Evolutionary conservation across 2,113 vertebrate species (phyloP), one percentile per base, ranked within the genome.

Genomic region (Danionella cerebrum): DNA sequence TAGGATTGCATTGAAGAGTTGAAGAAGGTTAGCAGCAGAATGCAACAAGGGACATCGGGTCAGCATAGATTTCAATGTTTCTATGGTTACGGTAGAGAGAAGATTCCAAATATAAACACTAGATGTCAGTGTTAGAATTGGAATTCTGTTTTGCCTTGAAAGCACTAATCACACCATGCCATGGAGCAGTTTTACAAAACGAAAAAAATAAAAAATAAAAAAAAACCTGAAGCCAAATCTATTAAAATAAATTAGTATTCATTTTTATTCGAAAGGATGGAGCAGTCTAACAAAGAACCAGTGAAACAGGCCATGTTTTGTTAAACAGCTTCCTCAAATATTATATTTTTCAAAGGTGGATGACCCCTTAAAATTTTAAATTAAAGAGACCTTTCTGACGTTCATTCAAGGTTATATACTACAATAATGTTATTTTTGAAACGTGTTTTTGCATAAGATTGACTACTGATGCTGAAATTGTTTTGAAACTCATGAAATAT

Each of bases 41-140:
- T 5, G 18, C 29, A 14, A 6, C 24, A 29, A 42, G 14, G 31
- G 31, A 38, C 13, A 51, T 50, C 57, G 31, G 19, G 27, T 59
- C 16, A 41, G 78, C 84, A 80, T 70, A 87, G 88, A 87, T 88
- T 85, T 84, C 88, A 87, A 82, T 74, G 57, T 71, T 75, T 60
- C 52, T 67, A 69, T 71, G 54, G 70, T 71, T 55, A 70, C 66
- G n/a, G 5, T 60, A 5, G 48, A 53, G 62, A 16, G 21, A 18
- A 57, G 67, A 75, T 72, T 57, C 65, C 33, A 21, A 38, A 22
- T 21, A 12, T n/a, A 51, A 73, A 57, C 80, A 79, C 80, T 79
- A 78, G 80, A 73, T 78, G 80, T 76, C 80, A 82, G 66, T 82
- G 71, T 57, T 35, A 75, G 72, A 78, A 75, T 70, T 70, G 50